Percentiles rank a stretch among this genome's conserved stretches.
These are phyloP conservation scores for Ageneiosus marmoratus DNA, from an alignment of 2,113 vertebrate genomes.

Conservation along the genomic window DNA sequence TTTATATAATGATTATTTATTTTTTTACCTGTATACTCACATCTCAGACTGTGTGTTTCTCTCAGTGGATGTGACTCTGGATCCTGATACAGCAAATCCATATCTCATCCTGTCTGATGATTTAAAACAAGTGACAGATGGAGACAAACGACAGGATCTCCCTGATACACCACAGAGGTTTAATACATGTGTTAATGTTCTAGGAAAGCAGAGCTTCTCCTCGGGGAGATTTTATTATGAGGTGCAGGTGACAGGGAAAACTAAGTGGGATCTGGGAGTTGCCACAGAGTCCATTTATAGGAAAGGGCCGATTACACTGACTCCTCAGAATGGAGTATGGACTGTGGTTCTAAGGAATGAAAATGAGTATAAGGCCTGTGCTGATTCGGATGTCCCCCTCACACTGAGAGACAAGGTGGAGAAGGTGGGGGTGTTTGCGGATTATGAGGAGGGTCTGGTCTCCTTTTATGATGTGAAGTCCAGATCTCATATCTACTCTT, in stretches of 20 bases:
- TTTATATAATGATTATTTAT: background rate
- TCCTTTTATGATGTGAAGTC: constrained; percentile 53
- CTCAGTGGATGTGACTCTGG: background rate
- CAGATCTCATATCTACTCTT: background rate
- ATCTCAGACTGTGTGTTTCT: background rate
- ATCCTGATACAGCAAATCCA: background rate
- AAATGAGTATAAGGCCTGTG: background rate
- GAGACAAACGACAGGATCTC: background rate
- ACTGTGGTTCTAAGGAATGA: background rate
- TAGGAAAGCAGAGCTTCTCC: constrained; percentile 15
- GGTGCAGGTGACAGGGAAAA: constrained; percentile 2
- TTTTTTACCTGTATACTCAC: background rate
- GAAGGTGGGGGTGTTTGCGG: constrained; percentile 10
- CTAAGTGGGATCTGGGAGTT: background rate
- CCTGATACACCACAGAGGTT: constrained; percentile 2
- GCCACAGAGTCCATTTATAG: background rate
- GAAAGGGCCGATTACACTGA: background rate
- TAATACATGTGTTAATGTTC: background rate
- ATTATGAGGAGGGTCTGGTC: constrained; percentile 18
- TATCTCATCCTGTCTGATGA: background rate
- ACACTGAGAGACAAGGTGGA: constrained; percentile 22
- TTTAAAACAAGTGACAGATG: background rate
- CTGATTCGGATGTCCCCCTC: background rate
- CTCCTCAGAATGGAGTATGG: background rate
- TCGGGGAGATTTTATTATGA: constrained; percentile 14